Base-by-base conservation (phyloP, 2,888 invertebrate genomes). In the Himalopsyche tibetana region DNA sequence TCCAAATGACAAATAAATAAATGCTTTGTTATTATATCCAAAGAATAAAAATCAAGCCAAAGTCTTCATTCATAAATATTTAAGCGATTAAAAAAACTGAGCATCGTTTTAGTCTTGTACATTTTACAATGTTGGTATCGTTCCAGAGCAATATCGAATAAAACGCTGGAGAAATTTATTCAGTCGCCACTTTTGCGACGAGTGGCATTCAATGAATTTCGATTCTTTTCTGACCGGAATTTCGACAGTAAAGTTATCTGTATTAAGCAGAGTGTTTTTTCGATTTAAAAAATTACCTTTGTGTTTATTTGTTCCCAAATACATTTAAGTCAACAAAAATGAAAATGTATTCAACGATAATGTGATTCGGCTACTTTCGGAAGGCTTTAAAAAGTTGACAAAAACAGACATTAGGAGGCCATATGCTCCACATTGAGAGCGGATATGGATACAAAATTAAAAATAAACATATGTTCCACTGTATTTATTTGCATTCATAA, bases 131-230 rank as follows among this genome's bases (percentile, higher is more conserved):
- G 9, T 38, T 74, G 74, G 74, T 74, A 74, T 15, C 36, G 74
- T 74, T 74, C 74, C 74, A 74, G 36, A 74, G 38, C 15, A 74
- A 38, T 74, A 36, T 74, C 38, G 74, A 74, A 74, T 74, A 38
- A 74, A 74, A 74, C 11, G 15, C 38, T 11, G 36, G 74, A 5
- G 11, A 74, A 74, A 74, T 74, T 36, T 74, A 74, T 74, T 38
- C 74, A 74, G 74, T 12, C 38, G 38, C 74, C 74, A 36, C 36
- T 36, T 74, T 5, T 38, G 36, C 74, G 28, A 74, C 36, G 74
- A 19, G 38, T 36, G 12, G 19, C 36, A 74, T 38, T 15, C 74
- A 38, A 74, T 74, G 74, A 69, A 11, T 69, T 69, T 69, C 36
- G 69, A 38, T 74, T 74, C 38, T 38, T 74, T 74, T 38, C 12